Evolutionary conservation across 2,113 vertebrate species (phyloP).

Genomic region (Cepphus grylle): DNA sequence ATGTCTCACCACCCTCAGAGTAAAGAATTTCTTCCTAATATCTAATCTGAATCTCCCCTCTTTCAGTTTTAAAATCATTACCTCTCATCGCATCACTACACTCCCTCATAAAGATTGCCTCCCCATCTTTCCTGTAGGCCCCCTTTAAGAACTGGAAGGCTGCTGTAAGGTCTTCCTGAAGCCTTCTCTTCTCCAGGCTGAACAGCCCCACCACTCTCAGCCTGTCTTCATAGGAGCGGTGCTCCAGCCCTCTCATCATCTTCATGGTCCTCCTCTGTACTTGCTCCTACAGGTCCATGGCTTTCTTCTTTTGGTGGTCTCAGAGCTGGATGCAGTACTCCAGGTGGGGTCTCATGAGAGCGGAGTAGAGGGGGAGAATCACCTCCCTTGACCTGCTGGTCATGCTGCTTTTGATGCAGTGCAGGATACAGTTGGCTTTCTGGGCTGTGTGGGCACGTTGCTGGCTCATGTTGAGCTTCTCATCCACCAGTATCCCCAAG

Average conservation of each 20-base stretch:
- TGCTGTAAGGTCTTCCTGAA: not conserved
- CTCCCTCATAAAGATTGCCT: not conserved
- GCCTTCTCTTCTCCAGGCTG: not conserved
- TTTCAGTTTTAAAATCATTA: not conserved
- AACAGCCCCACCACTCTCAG: not conserved
- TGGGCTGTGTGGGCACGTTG: not conserved
- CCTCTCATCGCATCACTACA: too few species aligned
- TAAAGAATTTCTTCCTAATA: not conserved
- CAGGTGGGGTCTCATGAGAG: not conserved
- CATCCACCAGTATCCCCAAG: not conserved
- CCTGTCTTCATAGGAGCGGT: not conserved
- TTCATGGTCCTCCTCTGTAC: not conserved
- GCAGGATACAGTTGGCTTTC: not conserved
- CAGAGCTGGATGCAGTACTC: not conserved
- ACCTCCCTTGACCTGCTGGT: not conserved
- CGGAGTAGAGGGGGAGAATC: too few species aligned
- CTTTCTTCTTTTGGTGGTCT: not conserved
- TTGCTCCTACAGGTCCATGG: not conserved
- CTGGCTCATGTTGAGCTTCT: not conserved
- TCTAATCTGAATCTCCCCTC: not conserved
- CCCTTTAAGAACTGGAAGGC: not conserved
- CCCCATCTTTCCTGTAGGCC: not conserved
- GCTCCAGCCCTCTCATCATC: not conserved
- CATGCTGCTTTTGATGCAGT: not conserved
- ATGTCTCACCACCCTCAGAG: not conserved